Conservation (phyloP, 2,797 vertebrate species). For the Heterohyrax brucei region DNA sequence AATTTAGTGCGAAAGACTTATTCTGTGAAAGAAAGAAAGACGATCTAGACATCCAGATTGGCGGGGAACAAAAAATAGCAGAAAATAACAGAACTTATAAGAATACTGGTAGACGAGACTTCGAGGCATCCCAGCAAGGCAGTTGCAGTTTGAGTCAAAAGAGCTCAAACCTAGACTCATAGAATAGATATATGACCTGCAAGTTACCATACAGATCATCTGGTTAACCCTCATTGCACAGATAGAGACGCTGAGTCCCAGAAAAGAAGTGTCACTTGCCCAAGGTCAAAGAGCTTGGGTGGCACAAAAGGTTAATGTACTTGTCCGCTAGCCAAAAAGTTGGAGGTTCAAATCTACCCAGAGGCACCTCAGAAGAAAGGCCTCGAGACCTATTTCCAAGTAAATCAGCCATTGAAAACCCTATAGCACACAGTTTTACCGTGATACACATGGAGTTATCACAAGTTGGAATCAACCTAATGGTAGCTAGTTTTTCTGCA, state of each 20-base stretch:
- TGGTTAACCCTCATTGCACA: conserved; percentile 8
- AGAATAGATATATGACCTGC: not conserved
- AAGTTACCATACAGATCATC: not conserved
- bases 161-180: not conserved
- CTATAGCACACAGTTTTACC: too few relatives aligned
- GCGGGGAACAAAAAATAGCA: not conserved
- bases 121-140: not conserved
- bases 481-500: not conserved
- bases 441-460: not conserved
- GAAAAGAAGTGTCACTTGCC: not conserved
- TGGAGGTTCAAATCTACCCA: not conserved
- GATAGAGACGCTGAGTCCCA: not conserved
- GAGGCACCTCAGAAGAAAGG: not conserved
- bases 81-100: conserved; percentile 28
- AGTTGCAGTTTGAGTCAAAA: not conserved
- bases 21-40: conserved; percentile 51
- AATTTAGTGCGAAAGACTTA: not conserved
- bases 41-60: not conserved
- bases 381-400: not conserved
- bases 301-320: too few relatives aligned
- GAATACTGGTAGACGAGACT: conserved; percentile 11
- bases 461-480: not conserved
- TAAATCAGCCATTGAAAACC: too few relatives aligned
- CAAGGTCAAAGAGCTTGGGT: not conserved
- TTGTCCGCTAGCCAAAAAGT: not conserved